Evolutionary conservation across 2,797 vertebrate species (phyloP), one percentile per base, ranked within the genome.

Genomic region (Sebastes steindachneri): DNA sequence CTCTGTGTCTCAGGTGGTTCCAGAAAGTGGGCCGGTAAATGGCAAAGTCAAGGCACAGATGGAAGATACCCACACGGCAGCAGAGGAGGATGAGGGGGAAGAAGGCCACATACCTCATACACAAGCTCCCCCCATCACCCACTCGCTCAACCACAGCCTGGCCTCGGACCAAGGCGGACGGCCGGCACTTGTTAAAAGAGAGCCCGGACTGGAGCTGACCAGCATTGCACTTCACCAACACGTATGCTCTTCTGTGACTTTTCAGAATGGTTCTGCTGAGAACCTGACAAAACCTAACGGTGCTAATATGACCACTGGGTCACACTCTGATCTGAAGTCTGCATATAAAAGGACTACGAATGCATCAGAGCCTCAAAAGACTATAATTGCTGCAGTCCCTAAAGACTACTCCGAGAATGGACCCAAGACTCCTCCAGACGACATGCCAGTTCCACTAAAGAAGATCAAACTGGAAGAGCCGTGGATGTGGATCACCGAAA

Each of bases 11-110:
- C 89, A 99, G 98, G 96, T 95, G 95, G 95, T 96, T 95, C 93
- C 95, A 93, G 94, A 96, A 93, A 96, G 95, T 94, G 96, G 95
- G 94, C 91, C 93, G 92, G 96, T 98, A 96, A 98, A 99, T 99
- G 98, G 98, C 97, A 96, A 95, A 96, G 95, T 94, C 93, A 95
- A 96, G 93, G 95, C 95, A 93, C 97, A 97, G 96, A 98, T 98
- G 98, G 97, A 98, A 94, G 97, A 96, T 93, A 95, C 96, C 93
- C 95, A 95, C 89, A 94, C 91, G 94, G 95, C 96, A 94, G 96
- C 96, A 94, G 96, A 96, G 94, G 96, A 96, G 75, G 96, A 96
- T 95, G 97, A 96, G 85, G 96, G 92, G 83, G 96, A 96, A 91
- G 96, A 97, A 94, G 95, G 96, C 96, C 94, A 96, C 93, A 96